Base-by-base conservation (phyloP, 2,113 vertebrate species). In the Oryzias curvinotus region DNA sequence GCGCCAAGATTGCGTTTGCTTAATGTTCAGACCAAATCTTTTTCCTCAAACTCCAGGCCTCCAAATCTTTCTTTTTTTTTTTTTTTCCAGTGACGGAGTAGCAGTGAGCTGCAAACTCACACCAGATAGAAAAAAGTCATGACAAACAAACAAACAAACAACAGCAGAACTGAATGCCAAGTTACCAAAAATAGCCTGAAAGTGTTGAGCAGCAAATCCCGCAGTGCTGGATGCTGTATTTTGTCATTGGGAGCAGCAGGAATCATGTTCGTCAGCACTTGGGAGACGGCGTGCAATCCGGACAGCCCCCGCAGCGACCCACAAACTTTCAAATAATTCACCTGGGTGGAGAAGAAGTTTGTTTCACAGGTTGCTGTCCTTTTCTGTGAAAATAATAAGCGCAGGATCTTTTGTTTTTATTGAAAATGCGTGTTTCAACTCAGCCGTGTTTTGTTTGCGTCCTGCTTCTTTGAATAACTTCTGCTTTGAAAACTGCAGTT, bases 181-280 rank as follows among this genome's bases (percentile, higher is more conserved):
- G 23, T 43, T 50, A 65, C 58, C 65, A 43, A 47, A 73, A 62
- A 68, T 57, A 59, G 62, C 71, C n/a, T 63, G 21, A 28, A 5
- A 10, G 53, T 56, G 61, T 48, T 14, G 57, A 41, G 26, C 49
- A 53, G 42, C 49, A 46, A 62, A 62, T 41, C 57, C n/a, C 47
- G 36, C 65, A 14, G 57, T 4, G 30, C 21, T 17, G 13, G 43
- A 52, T 43, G 46, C 51, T 56, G 64, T 61, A 15, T 76, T 78
- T 36, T 57, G 63, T 78, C 75, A 71, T 83, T 57, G 71, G 75
- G 73, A 71, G 58, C 68, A 16, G n/a, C 36, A 50, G 62, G 51
- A 74, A 68, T 66, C 68, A 44, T 55, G 62, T 19, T 16, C 1
- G 65, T 78, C 75, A 68, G 72, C 59, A 62, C 4, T 15, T 65